Evolutionary conservation across 1,140 invertebrate species (phyloP).

Genomic region (Drosophila simulans): DNA sequence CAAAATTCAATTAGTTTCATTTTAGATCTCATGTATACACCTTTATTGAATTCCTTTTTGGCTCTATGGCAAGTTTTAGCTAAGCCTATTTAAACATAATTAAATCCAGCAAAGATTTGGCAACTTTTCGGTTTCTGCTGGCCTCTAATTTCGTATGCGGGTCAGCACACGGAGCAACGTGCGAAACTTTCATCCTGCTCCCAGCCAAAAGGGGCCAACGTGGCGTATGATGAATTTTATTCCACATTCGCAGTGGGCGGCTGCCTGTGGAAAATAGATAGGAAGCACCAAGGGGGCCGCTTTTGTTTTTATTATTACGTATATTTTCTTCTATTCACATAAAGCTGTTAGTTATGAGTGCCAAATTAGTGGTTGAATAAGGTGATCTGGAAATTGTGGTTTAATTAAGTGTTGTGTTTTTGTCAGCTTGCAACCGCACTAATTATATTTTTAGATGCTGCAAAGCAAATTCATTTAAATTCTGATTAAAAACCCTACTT

Average conservation of each 20-base stretch:
- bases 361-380: neutral
- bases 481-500: too few species aligned
- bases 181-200: conserved; percentile 49
- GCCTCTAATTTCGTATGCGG: conserved; percentile 61
- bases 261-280: conserved; percentile 5
- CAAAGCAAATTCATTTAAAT: neutral
- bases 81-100: conserved; percentile 68
- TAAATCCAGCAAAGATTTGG: conserved; percentile 64
- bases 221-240: conserved; percentile 68
- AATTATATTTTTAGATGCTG: too few species aligned
- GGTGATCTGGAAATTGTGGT: neutral
- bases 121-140: conserved; percentile 45
- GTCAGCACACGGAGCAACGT: conserved; percentile 40
- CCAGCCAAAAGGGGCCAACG: conserved; percentile 34
- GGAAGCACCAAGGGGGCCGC: conserved; percentile 6
- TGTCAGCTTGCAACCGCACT: too few species aligned
- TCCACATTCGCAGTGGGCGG: conserved; percentile 11
- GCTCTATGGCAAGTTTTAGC: conserved; percentile 26
- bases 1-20: conserved; percentile 23
- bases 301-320: conserved; percentile 33
- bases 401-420: too few species aligned
- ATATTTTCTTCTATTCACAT: conserved; percentile 7
- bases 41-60: conserved; percentile 27
- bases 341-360: neutral
- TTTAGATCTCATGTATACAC: conserved; percentile 25